Percentiles rank a stretch among this genome's conserved stretches.
Evolutionary conservation across 1,140 invertebrate species (phyloP).

Genomic region (Hycleus cichorii): DNA sequence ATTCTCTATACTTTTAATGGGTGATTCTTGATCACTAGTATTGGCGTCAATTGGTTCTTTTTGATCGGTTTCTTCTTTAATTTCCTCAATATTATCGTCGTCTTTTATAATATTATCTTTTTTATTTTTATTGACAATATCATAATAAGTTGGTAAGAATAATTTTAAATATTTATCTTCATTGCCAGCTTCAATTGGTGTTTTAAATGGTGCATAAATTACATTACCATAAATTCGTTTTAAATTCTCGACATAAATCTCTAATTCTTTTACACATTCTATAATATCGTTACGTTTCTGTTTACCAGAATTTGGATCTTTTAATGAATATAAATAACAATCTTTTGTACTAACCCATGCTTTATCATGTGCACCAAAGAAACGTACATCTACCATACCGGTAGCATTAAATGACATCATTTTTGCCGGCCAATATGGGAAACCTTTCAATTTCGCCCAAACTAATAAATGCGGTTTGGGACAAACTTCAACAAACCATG

Average conservation of each 20-base stretch:
- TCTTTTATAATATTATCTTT: neutral
- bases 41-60: neutral
- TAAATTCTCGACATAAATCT: slow-evolving; percentile 66
- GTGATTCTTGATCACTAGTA: neutral
- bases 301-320: slow-evolving; percentile 51
- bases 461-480: slow-evolving; percentile 78
- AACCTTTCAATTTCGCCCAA: slow-evolving; percentile 90
- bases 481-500: slow-evolving; percentile 89
- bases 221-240: slow-evolving; percentile 69
- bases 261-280: slow-evolving; percentile 61
- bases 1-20: too few species aligned
- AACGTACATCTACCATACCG: slow-evolving; percentile 78
- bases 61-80: neutral
- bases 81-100: neutral
- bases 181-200: slow-evolving; percentile 59
- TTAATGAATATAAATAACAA: slow-evolving; percentile 73
- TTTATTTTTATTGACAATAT: neutral
- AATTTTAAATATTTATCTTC: slow-evolving; percentile 59
- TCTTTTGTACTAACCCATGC: slow-evolving; percentile 82
- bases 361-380: slow-evolving; percentile 90
- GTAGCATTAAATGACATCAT: slow-evolving; percentile 68
- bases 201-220: slow-evolving; percentile 65
- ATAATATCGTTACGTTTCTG: slow-evolving; percentile 58
- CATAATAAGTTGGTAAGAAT: slow-evolving; percentile 55
- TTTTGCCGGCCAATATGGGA: slow-evolving; percentile 93